phyloP scores from a whole-genome alignment of 2,113 vertebrate species.

The Laticauda colubrina region DNA sequence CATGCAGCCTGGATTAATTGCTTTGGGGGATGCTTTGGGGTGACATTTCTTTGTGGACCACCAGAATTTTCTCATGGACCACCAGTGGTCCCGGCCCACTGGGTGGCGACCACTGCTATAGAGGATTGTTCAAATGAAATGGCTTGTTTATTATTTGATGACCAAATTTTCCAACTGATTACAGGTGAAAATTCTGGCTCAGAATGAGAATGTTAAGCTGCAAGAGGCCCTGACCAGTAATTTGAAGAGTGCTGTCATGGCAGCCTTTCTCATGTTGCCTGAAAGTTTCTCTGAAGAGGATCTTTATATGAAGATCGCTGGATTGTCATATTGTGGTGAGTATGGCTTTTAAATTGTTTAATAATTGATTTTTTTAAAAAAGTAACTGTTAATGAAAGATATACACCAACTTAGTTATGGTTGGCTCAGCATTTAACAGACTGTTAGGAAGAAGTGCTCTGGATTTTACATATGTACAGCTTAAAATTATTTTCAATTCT shows the following conservation, averaged over 20 bases:
- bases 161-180: conserved; percentile 25
- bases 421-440: neutral
- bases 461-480: neutral
- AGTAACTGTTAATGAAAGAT: neutral
- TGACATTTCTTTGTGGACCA: no score
- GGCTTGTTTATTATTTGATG: neutral
- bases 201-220: conserved; percentile 80
- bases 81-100: no score
- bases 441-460: neutral
- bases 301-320: conserved; percentile 87
- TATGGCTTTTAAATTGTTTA: neutral
- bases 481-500: neutral
- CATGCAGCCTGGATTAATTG: no score
- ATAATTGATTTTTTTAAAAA: neutral
- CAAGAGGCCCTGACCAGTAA: conserved; percentile 81
- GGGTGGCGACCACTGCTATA: neutral
- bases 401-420: neutral
- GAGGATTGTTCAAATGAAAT: neutral
- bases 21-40: no score
- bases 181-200: conserved; percentile 88
- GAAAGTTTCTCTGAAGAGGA: conserved; percentile 94
- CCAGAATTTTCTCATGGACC: no score
- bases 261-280: conserved; percentile 92
- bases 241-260: conserved; percentile 86
- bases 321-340: conserved; percentile 83